Evolutionary conservation across 2,888 invertebrate genomes (phyloP).

Genomic region (Erebia aethiops): DNA sequence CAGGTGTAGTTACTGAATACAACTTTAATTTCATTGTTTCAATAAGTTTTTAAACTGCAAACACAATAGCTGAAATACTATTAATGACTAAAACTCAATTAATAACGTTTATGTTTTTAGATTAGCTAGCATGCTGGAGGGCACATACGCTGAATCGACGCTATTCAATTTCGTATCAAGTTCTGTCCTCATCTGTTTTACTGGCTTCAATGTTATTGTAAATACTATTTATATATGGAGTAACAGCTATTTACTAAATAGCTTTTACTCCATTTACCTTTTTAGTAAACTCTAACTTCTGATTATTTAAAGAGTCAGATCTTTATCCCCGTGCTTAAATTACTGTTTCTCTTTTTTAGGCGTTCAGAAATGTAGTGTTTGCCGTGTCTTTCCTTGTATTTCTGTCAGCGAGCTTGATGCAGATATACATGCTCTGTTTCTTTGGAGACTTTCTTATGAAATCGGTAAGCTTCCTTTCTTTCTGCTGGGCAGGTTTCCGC

Average conservation of each 20-base stretch:
- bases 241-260: too few relatives aligned
- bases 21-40: too few relatives aligned
- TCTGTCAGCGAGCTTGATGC: conserved; percentile 54
- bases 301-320: not conserved
- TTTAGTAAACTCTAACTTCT: not conserved
- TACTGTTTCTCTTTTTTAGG: conserved; percentile 9
- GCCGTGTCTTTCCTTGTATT: conserved; percentile 55
- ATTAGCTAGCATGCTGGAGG: conserved; percentile 51
- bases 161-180: conserved; percentile 60
- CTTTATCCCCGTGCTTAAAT: too few relatives aligned
- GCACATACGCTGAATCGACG: conserved; percentile 54
- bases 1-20: too few relatives aligned
- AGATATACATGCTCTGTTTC: conserved; percentile 63
- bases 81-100: too few relatives aligned
- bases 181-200: conserved; percentile 60
- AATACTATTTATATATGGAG: too few relatives aligned
- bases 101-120: conserved; percentile 42
- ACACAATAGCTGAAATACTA: too few relatives aligned
- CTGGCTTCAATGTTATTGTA: conserved; percentile 65
- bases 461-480: conserved; percentile 57
- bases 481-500: too few relatives aligned
- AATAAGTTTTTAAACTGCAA: too few relatives aligned
- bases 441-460: conserved; percentile 62
- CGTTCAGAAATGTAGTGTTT: conserved; percentile 49
- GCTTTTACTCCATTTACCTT: not conserved